phyloP scores from a whole-genome alignment of 2,113 vertebrate species.

The Monarcha castaneiventris region DNA sequence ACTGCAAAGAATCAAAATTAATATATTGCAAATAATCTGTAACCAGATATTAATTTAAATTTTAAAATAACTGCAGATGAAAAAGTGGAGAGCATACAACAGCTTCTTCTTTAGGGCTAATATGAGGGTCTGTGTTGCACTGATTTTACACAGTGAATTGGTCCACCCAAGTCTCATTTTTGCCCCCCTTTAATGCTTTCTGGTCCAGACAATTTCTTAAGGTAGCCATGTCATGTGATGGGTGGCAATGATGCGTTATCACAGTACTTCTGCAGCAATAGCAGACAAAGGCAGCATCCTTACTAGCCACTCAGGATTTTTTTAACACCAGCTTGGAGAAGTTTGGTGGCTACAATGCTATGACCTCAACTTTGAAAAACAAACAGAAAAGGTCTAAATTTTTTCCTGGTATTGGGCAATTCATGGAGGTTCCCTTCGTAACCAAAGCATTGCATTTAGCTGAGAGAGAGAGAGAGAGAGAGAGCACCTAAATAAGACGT shows the following conservation, averaged over 20 bases:
- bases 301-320: neutral
- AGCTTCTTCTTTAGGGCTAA: neutral
- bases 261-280: neutral
- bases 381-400: neutral
- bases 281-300: neutral
- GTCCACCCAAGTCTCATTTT: neutral
- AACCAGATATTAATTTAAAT: neutral
- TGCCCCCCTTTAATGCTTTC: neutral
- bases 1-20: neutral
- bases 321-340: neutral
- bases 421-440: neutral
- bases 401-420: neutral
- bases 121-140: neutral
- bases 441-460: neutral
- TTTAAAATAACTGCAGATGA: neutral
- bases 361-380: neutral
- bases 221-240: neutral
- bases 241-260: neutral
- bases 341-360: neutral
- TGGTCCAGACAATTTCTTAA: neutral
- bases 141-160: neutral
- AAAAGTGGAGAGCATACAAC: neutral
- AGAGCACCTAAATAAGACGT: neutral
- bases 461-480: neutral
- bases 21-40: neutral